Evolutionary conservation across 2,113 vertebrate species (phyloP).

Genomic region (Bungarus multicinctus): DNA sequence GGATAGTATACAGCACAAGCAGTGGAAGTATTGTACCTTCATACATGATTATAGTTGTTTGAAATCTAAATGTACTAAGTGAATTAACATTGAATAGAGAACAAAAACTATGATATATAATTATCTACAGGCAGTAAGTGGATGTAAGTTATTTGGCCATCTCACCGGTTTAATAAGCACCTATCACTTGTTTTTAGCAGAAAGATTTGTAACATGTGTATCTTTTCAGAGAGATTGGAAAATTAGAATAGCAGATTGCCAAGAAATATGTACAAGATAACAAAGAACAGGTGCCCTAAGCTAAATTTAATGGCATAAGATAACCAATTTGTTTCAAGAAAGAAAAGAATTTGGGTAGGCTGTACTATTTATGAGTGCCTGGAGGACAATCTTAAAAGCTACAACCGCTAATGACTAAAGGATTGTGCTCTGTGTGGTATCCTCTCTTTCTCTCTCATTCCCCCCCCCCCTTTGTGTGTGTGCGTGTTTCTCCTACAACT

Average conservation of each 20-base stretch:
- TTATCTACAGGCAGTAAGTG: neutral
- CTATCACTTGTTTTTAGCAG: neutral
- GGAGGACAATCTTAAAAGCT: conserved; percentile 1
- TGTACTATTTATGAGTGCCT: neutral
- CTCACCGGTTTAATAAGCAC: neutral
- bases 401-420: neutral
- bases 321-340: neutral
- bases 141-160: neutral
- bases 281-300: neutral
- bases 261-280: neutral
- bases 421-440: neutral
- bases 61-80: neutral
- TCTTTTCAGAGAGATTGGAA: neutral
- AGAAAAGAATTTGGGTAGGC: neutral
- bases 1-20: neutral
- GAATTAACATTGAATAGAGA: neutral
- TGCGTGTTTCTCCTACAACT: conserved; percentile 6
- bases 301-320: neutral
- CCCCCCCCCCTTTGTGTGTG: accelerated
- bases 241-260: neutral
- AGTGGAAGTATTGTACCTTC: neutral
- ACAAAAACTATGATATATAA: neutral
- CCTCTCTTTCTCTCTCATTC: accelerated
- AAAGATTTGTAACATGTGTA: neutral
- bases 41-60: neutral